Evolutionary conservation across 1,140 invertebrate species (phyloP).

Genomic region (Drosophila nikananu): DNA sequence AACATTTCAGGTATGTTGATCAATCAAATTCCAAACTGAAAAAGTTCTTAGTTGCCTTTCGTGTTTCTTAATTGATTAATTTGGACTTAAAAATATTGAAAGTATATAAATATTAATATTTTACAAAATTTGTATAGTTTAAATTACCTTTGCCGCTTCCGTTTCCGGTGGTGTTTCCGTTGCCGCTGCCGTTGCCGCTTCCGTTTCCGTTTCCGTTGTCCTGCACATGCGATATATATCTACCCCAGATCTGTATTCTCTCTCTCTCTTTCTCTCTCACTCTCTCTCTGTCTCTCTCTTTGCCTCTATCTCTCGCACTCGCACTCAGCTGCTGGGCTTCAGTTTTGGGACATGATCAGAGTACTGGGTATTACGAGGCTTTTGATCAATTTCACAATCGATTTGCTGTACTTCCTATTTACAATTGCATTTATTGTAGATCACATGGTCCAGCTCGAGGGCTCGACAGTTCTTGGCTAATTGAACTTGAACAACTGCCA

Average conservation of each 20-base stretch:
- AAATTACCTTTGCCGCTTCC: slow-evolving; percentile 24
- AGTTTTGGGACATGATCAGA: slow-evolving; percentile 22
- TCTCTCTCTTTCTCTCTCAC: not conserved
- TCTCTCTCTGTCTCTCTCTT: not conserved
- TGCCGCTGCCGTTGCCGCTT: slow-evolving; percentile 11
- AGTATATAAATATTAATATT: not conserved
- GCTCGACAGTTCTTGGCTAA: slow-evolving; percentile 6
- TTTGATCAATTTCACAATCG: not conserved
- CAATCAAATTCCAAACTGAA: too few relatives aligned
- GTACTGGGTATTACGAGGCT: not conserved
- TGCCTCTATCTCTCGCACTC: not conserved
- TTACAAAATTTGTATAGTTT: not conserved
- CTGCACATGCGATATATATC: slow-evolving; percentile 34
- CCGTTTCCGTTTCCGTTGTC: slow-evolving; percentile 24
- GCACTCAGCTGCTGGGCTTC: not conserved
- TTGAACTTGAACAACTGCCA: slow-evolving; percentile 21
- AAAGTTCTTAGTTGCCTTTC: too few relatives aligned
- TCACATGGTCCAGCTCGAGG: slow-evolving; percentile 25
- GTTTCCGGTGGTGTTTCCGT: slow-evolving; percentile 18
- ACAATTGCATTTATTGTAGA: slow-evolving; percentile 44
- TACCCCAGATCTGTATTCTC: slow-evolving; percentile 27
- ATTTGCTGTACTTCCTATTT: slow-evolving; percentile 14
- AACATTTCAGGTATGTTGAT: too few relatives aligned
- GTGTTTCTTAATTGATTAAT: too few relatives aligned
- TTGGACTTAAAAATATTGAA: too few relatives aligned